A percentile compares a stretch with the other conserved stretches of the same genome.
These are phyloP conservation scores for Poeciliopsis occidentalis DNA, from an alignment of 2,113 vertebrate species.

Conservation along the genomic window DNA sequence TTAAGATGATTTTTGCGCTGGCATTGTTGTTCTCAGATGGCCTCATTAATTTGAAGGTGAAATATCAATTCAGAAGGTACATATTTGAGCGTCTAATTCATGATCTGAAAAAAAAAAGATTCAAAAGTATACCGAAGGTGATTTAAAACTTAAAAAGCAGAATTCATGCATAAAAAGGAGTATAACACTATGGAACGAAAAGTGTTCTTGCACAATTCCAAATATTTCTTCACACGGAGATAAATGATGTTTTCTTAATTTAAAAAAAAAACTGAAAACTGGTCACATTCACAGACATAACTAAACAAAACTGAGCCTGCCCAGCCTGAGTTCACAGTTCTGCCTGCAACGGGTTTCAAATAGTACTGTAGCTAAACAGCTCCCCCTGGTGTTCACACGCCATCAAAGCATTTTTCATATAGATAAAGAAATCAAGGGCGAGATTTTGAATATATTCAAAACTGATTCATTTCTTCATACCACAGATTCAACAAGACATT, in stretches of 20 bases:
- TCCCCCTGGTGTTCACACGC: conserved; percentile 52
- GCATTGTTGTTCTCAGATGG: too few relatives aligned
- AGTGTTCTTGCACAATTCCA: too few relatives aligned
- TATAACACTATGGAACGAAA: neutral
- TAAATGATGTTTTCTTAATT: neutral
- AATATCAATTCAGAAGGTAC: neutral
- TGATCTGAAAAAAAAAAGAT: too few relatives aligned
- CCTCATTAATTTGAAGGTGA: too few relatives aligned
- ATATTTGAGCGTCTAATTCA: neutral
- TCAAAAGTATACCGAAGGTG: neutral
- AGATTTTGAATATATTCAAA: too few relatives aligned
- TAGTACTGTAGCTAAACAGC: conserved; percentile 26
- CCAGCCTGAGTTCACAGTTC: neutral
- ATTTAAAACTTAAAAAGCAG: neutral
- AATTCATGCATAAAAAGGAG: neutral
- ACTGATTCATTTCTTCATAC: too few relatives aligned
- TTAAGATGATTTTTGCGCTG: neutral
- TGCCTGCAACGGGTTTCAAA: too few relatives aligned
- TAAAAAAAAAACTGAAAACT: neutral
- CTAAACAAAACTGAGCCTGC: too few relatives aligned
- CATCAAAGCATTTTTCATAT: too few relatives aligned
- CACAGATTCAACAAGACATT: neutral
- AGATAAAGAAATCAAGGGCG: too few relatives aligned
- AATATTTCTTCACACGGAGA: neutral
- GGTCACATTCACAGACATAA: neutral